Evolutionary conservation across 1,140 invertebrate species (phyloP).

Genomic region (Dreissena rostriformis): DNA sequence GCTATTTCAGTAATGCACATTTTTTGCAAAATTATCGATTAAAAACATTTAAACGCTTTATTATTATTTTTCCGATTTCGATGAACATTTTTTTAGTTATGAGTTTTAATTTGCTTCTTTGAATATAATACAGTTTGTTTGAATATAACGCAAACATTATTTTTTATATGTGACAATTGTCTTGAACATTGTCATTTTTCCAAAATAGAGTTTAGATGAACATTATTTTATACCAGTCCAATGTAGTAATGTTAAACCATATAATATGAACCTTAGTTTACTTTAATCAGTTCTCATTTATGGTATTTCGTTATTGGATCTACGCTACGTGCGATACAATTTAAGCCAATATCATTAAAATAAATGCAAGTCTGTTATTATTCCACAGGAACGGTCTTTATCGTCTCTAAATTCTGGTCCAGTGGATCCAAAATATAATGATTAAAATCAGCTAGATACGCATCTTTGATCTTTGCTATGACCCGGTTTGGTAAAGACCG

Average conservation of each 20-base stretch:
- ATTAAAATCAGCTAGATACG: slow-evolving; percentile 23
- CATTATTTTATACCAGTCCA: too few relatives aligned
- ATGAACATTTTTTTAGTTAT: too few relatives aligned
- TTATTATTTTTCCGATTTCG: too few relatives aligned
- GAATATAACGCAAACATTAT: too few relatives aligned
- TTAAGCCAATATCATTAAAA: not conserved
- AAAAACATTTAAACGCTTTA: slow-evolving; percentile 85
- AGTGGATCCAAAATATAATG: not conserved
- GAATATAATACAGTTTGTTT: too few relatives aligned
- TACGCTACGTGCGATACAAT: not conserved
- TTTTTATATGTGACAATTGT: too few relatives aligned
- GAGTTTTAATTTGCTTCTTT: slow-evolving; percentile 86
- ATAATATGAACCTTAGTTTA: not conserved
- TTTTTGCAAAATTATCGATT: too few relatives aligned
- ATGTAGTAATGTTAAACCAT: not conserved
- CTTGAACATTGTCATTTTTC: too few relatives aligned
- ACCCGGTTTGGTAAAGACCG: not conserved
- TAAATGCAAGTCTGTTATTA: slow-evolving; percentile 11
- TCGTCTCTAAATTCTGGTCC: not conserved
- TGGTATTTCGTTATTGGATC: not conserved
- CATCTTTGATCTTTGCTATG: not conserved
- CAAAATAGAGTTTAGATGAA: too few relatives aligned
- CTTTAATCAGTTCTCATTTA: not conserved
- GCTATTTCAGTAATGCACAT: too few relatives aligned
- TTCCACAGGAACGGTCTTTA: not conserved